Evolutionary conservation across 2,888 invertebrate genomes (phyloP).

Genomic region (Epicampocera succincta): DNA sequence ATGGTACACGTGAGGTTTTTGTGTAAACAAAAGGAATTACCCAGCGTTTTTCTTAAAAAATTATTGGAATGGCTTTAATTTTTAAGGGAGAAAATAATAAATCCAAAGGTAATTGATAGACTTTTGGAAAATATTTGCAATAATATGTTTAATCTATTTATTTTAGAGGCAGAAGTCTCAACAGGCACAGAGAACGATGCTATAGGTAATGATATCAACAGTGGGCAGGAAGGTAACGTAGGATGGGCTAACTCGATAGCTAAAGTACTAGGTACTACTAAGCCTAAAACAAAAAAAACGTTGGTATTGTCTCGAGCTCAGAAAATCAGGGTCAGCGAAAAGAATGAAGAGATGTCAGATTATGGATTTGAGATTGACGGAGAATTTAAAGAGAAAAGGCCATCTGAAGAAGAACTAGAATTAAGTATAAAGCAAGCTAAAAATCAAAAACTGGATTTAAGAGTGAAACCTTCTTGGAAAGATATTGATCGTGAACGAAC

Average conservation of each 20-base stretch:
- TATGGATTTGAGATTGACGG: constrained; percentile 87
- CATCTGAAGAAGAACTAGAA: constrained; percentile 75
- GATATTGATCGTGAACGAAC: constrained; percentile 90
- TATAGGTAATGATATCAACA: constrained; percentile 8
- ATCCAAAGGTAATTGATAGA: constrained; percentile 33
- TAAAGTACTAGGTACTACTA: constrained; percentile 88
- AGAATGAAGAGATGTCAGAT: constrained; percentile 81
- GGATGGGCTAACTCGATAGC: constrained; percentile 93
- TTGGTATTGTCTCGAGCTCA: constrained; percentile 91
- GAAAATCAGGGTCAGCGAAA: constrained; percentile 84
- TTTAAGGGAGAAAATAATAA: constrained; percentile 27
- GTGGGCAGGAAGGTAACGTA: constrained; percentile 82
- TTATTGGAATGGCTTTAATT: constrained; percentile 61
- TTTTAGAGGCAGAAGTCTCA: constrained; percentile 18
- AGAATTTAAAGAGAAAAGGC: constrained; percentile 82
- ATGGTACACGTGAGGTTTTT: not conserved
- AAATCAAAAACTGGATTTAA: constrained; percentile 83
- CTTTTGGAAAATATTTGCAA: not conserved
- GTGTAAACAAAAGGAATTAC: constrained; percentile 1
- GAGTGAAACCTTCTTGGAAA: constrained; percentile 88
- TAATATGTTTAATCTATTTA: not conserved
- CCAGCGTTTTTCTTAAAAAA: not conserved
- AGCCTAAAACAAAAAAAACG: constrained; percentile 88
- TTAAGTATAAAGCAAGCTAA: constrained; percentile 76
- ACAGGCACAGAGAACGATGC: constrained; percentile 26